Conservation (phyloP, 2,888 invertebrate genomes). For the Nemapogon koenigi region DNA sequence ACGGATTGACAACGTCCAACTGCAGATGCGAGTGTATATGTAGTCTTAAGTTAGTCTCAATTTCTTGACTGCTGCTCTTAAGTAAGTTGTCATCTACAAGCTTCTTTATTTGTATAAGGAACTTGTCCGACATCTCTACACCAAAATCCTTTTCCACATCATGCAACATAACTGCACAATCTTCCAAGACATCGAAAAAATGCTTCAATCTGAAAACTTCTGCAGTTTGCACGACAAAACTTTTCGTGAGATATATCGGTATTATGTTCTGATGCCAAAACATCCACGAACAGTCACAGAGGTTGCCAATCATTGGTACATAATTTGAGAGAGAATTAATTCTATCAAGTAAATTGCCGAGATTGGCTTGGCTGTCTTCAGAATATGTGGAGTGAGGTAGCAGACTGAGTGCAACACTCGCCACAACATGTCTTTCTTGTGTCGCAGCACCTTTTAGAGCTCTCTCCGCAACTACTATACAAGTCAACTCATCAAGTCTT, state of each 20-base stretch:
- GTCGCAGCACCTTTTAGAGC: conserved; percentile 70
- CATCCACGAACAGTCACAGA: conserved; percentile 79
- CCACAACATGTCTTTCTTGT: conserved; percentile 68
- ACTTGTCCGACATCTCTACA: conserved; percentile 30
- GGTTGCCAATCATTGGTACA: conserved; percentile 58
- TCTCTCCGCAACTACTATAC: conserved; percentile 76
- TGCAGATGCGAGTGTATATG: conserved; percentile 93
- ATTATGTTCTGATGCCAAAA: conserved; percentile 83
- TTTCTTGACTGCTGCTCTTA: conserved; percentile 79
- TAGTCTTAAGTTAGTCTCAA: conserved; percentile 92
- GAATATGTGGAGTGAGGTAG: conserved; percentile 66
- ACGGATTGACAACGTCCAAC: conserved; percentile 74
- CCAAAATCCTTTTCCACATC: conserved; percentile 36
- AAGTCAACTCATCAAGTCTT: conserved; percentile 74
- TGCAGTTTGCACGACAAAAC: conserved; percentile 68
- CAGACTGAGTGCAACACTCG: conserved; percentile 72
- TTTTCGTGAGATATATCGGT: conserved; percentile 77
- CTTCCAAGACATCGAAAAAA: conserved; percentile 51
- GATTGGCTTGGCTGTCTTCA: conserved; percentile 68
- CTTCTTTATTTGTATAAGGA: conserved; percentile 36
- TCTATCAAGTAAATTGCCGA: conserved; percentile 69
- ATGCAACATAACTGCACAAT: conserved; percentile 39
- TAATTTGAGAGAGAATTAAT: conserved; percentile 70
- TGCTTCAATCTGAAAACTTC: conserved; percentile 69
- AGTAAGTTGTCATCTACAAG: conserved; percentile 66